Percentiles rank a stretch among this genome's conserved stretches.
Evolutionary conservation across 2,797 vertebrate genomes (phyloP).

Genomic region (Cynodonichthys magdalenae): DNA sequence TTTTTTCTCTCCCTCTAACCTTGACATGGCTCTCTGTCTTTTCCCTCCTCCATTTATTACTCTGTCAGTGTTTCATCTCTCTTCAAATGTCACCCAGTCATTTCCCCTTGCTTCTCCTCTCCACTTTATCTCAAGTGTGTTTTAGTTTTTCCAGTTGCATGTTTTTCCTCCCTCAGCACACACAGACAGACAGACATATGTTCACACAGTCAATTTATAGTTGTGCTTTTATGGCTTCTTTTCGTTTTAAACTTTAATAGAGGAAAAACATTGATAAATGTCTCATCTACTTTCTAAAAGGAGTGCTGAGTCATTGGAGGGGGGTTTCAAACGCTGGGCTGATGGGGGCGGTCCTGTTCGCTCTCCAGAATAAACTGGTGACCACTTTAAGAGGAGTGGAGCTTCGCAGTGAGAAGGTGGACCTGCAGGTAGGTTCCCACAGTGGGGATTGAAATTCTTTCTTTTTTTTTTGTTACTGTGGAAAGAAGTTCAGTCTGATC

Average conservation of each 20-base stretch:
- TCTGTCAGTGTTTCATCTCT: slow-evolving; percentile 23
- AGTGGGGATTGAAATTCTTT: not conserved
- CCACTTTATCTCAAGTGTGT: slow-evolving; percentile 23
- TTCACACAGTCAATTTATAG: slow-evolving; percentile 10
- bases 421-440: slow-evolving; percentile 84
- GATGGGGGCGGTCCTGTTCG: slow-evolving; percentile 91
- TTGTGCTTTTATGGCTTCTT: slow-evolving; percentile 1
- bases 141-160: slow-evolving; percentile 6
- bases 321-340: slow-evolving; percentile 90
- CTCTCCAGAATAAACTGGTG: slow-evolving; percentile 90
- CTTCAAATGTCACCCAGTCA: slow-evolving; percentile 25
- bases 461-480: no score
- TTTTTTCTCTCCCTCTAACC: slow-evolving; percentile 35
- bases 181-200: not conserved
- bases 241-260: slow-evolving; percentile 5
- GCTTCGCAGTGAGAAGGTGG: slow-evolving; percentile 82
- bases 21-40: slow-evolving; percentile 26
- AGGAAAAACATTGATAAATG: slow-evolving; percentile 25
- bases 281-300: slow-evolving; percentile 76
- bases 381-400: slow-evolving; percentile 87
- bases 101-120: slow-evolving; percentile 13
- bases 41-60: slow-evolving; percentile 31
- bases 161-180: slow-evolving; percentile 1
- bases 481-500: no score
- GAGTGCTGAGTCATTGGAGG: slow-evolving; percentile 90